These are phyloP conservation scores for Seira sanloemensis DNA, from an alignment of 2,888 invertebrate species.

Conservation along the genomic window DNA sequence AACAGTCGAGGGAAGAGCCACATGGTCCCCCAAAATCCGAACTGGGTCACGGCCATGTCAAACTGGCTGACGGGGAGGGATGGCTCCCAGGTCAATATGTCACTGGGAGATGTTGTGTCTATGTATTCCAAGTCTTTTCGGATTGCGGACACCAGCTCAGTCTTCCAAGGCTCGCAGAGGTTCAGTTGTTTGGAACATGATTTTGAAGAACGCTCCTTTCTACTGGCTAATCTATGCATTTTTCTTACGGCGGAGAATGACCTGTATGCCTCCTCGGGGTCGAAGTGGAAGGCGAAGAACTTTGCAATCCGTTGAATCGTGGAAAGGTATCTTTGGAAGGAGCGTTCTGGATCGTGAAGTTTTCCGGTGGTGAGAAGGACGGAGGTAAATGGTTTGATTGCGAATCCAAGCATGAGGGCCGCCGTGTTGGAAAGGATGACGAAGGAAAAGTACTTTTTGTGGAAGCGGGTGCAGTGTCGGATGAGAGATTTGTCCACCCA, in stretches of 20 bases:
- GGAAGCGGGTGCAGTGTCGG: constrained; percentile 45
- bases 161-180: constrained; percentile 47
- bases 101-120: constrained; percentile 43
- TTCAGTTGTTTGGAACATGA: too few relatives aligned
- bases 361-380: constrained; percentile 73
- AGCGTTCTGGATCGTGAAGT: constrained; percentile 74
- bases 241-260: constrained; percentile 46
- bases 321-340: constrained; percentile 75
- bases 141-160: constrained; percentile 54
- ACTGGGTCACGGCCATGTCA: constrained; percentile 76
- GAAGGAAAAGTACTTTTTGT: constrained; percentile 46
- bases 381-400: constrained; percentile 59
- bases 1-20: constrained; percentile 72
- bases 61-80: constrained; percentile 75
- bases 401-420: constrained; percentile 65
- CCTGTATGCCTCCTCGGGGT: constrained; percentile 16
- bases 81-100: constrained; percentile 66
- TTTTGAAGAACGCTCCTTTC: not conserved
- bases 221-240: constrained; percentile 58
- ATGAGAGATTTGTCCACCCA: constrained; percentile 65
- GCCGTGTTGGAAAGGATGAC: constrained; percentile 56
- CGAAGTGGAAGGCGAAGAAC: constrained; percentile 75
- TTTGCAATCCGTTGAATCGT: constrained; percentile 75
- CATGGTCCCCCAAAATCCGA: constrained; percentile 76
- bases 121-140: constrained; percentile 56